A percentile compares a stretch with the other conserved stretches of the same genome.
Conservation (phyloP, 2,888 invertebrate genomes). For the Nesidiocoris tenuis region DNA sequence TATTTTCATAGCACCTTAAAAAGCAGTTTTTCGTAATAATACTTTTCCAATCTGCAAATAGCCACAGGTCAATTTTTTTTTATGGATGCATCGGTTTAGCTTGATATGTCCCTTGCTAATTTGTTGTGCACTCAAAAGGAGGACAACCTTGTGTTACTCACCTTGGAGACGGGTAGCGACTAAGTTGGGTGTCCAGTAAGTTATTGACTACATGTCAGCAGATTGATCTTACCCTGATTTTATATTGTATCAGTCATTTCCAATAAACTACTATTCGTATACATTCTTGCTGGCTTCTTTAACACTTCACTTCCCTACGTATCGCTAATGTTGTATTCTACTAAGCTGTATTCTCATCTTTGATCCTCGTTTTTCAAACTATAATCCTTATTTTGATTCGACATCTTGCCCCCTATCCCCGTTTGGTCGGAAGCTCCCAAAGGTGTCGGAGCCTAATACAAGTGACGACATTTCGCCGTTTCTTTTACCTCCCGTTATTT, state of each 20-base stretch:
- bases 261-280: neutral
- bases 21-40: no score
- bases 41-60: slow-evolving; percentile 5
- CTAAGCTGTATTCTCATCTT: neutral
- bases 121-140: slow-evolving; percentile 55
- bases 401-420: slow-evolving; percentile 42
- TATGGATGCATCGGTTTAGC: slow-evolving; percentile 38
- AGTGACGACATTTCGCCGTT: neutral
- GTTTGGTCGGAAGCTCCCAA: slow-evolving; percentile 48
- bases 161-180: slow-evolving; percentile 93
- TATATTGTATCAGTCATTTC: neutral
- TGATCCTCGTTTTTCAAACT: neutral
- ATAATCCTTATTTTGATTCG: neutral
- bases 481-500: neutral
- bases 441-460: neutral
- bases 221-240: slow-evolving; percentile 5
- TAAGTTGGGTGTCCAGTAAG: slow-evolving; percentile 94
- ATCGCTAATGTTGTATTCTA: neutral
- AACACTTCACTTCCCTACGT: neutral
- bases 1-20: slow-evolving; percentile 21
- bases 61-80: slow-evolving; percentile 42
- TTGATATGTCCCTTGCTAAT: slow-evolving; percentile 54
- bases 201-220: slow-evolving; percentile 54
- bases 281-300: neutral
- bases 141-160: slow-evolving; percentile 72